Evolutionary conservation across 2,113 vertebrate genomes (phyloP).

Genomic region (Scopus umbretta): DNA sequence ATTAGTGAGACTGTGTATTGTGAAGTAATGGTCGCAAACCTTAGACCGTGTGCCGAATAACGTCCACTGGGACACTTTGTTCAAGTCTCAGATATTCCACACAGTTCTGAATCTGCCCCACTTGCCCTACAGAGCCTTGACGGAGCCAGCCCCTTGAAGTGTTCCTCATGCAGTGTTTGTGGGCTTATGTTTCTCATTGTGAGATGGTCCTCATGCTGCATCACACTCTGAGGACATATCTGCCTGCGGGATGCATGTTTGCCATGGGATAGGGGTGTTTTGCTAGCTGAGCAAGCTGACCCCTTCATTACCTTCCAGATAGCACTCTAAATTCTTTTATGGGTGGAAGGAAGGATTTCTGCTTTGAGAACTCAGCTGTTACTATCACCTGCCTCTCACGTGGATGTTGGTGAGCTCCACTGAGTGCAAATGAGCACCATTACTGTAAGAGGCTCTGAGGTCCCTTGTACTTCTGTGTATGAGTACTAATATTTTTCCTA

Average conservation of each 20-base stretch:
- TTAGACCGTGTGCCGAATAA: background rate
- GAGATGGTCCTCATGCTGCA: background rate
- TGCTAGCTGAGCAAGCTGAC: background rate
- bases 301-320: background rate
- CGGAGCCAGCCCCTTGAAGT: background rate
- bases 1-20: background rate
- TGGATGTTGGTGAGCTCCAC: background rate
- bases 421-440: background rate
- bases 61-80: background rate
- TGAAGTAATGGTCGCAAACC: background rate
- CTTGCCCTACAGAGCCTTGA: background rate
- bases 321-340: background rate
- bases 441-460: background rate
- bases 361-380: background rate
- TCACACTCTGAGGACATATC: background rate
- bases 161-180: background rate
- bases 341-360: background rate
- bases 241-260: background rate
- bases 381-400: background rate
- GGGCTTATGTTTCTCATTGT: background rate
- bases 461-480: background rate
- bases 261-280: rapidly evolving
- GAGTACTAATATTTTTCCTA: background rate
- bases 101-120: background rate
- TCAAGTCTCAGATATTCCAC: background rate